These are phyloP conservation scores for Centropyge bicolor DNA, from an alignment of 2,797 vertebrate genomes.

Conservation along the genomic window DNA sequence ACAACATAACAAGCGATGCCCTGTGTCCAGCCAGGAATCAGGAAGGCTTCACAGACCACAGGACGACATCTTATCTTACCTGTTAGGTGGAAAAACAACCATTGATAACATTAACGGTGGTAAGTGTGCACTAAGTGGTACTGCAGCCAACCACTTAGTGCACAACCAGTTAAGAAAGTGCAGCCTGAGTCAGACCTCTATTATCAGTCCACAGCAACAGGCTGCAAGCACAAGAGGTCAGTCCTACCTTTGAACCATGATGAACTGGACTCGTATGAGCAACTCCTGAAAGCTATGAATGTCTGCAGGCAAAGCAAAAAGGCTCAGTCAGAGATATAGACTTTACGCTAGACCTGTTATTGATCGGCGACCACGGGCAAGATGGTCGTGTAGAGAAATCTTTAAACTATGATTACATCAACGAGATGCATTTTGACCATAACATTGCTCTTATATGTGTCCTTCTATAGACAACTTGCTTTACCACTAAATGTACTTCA, in stretches of 20 bases:
- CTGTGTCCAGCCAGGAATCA: background rate
- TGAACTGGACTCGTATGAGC: background rate
- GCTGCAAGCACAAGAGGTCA: slow-evolving; percentile 10
- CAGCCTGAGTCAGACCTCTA: slow-evolving; percentile 37
- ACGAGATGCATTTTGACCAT: background rate
- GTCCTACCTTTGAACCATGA: background rate
- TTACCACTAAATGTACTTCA: background rate
- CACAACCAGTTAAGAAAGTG: slow-evolving; percentile 34
- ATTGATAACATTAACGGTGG: slow-evolving; percentile 40
- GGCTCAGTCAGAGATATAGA: background rate
- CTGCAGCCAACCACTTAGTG: slow-evolving; percentile 37
- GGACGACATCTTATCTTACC: slow-evolving; percentile 46
- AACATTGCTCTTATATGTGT: background rate
- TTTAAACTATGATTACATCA: background rate
- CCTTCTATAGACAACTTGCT: background rate
- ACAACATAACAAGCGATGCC: background rate
- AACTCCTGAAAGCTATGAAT: slow-evolving; percentile 8
- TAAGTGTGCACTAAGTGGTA: slow-evolving; percentile 52
- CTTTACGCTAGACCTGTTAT: background rate
- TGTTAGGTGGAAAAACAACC: slow-evolving; percentile 55
- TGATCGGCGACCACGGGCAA: background rate
- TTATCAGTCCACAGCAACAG: slow-evolving; percentile 46
- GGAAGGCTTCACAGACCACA: slow-evolving; percentile 26
- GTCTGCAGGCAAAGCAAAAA: background rate
- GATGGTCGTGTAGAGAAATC: background rate